Evolutionary conservation across 2,888 invertebrate species (phyloP).

Genomic region (Prostheceraeus crozeri): DNA sequence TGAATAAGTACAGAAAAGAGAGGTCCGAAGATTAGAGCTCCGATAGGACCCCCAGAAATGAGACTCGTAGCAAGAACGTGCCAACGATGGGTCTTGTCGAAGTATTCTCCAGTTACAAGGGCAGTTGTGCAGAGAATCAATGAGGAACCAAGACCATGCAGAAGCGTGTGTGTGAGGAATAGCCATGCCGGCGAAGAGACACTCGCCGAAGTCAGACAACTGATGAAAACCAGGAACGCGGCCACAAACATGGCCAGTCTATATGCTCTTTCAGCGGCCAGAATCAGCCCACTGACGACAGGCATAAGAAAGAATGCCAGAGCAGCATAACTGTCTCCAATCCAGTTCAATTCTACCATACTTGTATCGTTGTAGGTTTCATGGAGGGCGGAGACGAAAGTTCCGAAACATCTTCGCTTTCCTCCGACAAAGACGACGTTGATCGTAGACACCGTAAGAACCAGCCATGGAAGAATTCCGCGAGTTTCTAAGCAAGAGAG

Average conservation of each 20-base stretch:
- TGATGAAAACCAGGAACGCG: constrained; percentile 35
- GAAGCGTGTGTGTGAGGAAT: constrained; percentile 37
- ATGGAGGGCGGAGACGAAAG: constrained; percentile 34
- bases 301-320: constrained; percentile 39
- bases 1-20: constrained; percentile 29
- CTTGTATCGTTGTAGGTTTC: constrained; percentile 32
- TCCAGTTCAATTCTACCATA: constrained; percentile 38
- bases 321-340: constrained; percentile 40
- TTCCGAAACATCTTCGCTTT: constrained; percentile 36
- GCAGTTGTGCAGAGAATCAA: constrained; percentile 37
- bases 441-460: constrained; percentile 32
- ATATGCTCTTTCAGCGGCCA: constrained; percentile 26
- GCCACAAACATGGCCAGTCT: constrained; percentile 33
- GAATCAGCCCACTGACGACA: constrained; percentile 34
- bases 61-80: constrained; percentile 38
- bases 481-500: constrained; percentile 1
- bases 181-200: constrained; percentile 35
- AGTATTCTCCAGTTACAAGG: constrained; percentile 38
- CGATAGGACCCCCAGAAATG: constrained; percentile 38
- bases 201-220: constrained; percentile 35
- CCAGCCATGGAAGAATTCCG: too few relatives aligned
- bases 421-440: constrained; percentile 39
- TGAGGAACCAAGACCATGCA: constrained; percentile 38
- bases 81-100: constrained; percentile 36
- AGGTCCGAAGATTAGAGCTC: constrained; percentile 38